Conservation (phyloP, 2,888 invertebrate species). For the Physocephala rufipes region DNA sequence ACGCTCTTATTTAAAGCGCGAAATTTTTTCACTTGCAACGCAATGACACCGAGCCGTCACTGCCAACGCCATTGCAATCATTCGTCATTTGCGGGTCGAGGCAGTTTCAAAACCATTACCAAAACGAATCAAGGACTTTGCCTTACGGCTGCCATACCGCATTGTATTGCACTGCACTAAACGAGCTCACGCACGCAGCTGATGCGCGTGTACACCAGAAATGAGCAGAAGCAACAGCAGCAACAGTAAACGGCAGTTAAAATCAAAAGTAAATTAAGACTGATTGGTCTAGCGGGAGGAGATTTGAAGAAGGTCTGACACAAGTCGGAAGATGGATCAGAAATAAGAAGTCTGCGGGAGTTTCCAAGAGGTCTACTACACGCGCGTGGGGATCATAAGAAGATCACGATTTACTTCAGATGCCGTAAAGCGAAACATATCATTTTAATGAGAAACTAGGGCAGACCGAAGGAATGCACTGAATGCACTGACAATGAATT, state of each 20-base stretch:
- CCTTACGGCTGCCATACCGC: conserved; percentile 21
- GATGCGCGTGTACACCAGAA: background rate
- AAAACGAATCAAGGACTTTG: conserved; percentile 30
- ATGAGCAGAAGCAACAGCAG: too few relatives aligned
- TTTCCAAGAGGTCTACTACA: background rate
- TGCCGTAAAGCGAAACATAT: too few relatives aligned
- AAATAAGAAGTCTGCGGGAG: background rate
- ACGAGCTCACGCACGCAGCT: background rate
- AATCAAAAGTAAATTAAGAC: conserved; percentile 33
- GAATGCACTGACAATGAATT: too few relatives aligned
- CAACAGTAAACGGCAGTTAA: conserved; percentile 12
- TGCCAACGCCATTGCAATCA: background rate
- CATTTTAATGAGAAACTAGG: conserved; percentile 5
- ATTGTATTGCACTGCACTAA: background rate
- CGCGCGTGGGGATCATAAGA: background rate
- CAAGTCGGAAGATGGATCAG: background rate
- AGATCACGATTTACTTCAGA: background rate
- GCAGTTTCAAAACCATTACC: conserved; percentile 23
- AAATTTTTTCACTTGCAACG: conserved; percentile 17
- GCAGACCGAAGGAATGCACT: conserved; percentile 19
- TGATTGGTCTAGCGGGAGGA: background rate
- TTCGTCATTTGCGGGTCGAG: background rate
- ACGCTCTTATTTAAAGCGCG: conserved; percentile 11
- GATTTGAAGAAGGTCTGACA: background rate
- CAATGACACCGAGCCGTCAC: conserved; percentile 9